Evolutionary conservation across 2,888 invertebrate species (phyloP), one percentile per base, ranked within the genome.

Genomic region (Gandaritis pyraliata): DNA sequence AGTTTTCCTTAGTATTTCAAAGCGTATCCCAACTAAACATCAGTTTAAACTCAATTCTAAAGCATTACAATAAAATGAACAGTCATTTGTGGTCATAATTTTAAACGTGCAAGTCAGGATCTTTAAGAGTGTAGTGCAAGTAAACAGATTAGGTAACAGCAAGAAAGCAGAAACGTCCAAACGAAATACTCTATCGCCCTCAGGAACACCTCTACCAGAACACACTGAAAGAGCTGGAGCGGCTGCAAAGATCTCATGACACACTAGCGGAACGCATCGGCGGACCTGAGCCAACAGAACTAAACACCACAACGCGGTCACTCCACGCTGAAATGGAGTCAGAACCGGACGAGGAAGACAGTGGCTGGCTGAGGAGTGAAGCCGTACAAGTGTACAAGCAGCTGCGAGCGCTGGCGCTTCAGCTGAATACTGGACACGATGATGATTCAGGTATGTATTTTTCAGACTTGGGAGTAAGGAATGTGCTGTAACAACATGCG

Each of bases 291-390:
- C 84, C 93, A 12, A 77, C 83, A 0, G 86, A 90, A 51, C 78
- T 81, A 13, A 78, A 86, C 8, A 86, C 87, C 71, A 88, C 94
- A 7, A 93, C 94, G 67, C 73, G 96, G 66, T 97, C 98, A 18
- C 93, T 98, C 62, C 96, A 97, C 80, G 97, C 96, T 70, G 98
- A 98, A 93, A 96, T 98, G 95, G 97, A 98, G 83, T 94, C 96
- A 53, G 96, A 96, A 64, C 94, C 94, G 1, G 93, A 93, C 48
- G 88, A 87, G 61, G 78, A 86, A 55, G 93, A 93, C n/a, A 93
- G 94, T 49, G 80, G 90, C 80, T 93, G 95, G 94, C 89, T 94
- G 88, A 83, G 94, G 71, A 92, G 92, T 49, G 95, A 95, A 73
- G 95, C 95, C 46, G 93, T 95, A 61, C 94, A 95, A 48, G 95